Percentiles rank a stretch among this genome's conserved stretches.
Evolutionary conservation across 2,888 invertebrate genomes (phyloP).

Genomic region (Gibbula magus): DNA sequence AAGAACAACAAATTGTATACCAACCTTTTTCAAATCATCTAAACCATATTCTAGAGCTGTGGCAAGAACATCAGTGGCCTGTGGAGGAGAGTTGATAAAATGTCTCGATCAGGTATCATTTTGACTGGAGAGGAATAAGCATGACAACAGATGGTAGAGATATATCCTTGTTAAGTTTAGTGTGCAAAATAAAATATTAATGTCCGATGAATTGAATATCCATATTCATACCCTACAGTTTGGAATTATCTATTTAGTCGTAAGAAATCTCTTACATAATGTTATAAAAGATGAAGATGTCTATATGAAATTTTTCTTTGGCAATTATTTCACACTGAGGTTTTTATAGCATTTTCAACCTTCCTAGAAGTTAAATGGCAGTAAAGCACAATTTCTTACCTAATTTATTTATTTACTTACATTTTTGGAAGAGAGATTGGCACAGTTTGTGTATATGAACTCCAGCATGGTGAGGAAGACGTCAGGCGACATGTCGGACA

Average conservation of each 20-base stretch:
- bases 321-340: not conserved
- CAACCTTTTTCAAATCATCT: conserved; percentile 70
- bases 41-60: conserved; percentile 72
- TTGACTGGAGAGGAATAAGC: too few species aligned
- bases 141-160: too few species aligned
- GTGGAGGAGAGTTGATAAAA: conserved; percentile 27
- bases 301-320: too few species aligned
- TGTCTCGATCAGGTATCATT: too few species aligned
- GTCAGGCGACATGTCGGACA: conserved; percentile 70
- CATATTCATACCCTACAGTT: too few species aligned
- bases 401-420: conserved; percentile 53
- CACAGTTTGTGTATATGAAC: conserved; percentile 72
- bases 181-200: too few species aligned
- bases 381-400: not conserved
- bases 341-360: not conserved
- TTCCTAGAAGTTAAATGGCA: not conserved
- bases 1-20: not conserved
- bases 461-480: conserved; percentile 71
- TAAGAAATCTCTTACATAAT: too few species aligned
- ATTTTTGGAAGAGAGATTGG: conserved; percentile 67
- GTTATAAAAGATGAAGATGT: too few species aligned
- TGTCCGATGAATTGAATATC: too few species aligned
- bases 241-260: too few species aligned
- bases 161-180: too few species aligned
- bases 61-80: conserved; percentile 71